Evolutionary conservation across 1,140 invertebrate species (phyloP).

Genomic region (Babylonia areolata): DNA sequence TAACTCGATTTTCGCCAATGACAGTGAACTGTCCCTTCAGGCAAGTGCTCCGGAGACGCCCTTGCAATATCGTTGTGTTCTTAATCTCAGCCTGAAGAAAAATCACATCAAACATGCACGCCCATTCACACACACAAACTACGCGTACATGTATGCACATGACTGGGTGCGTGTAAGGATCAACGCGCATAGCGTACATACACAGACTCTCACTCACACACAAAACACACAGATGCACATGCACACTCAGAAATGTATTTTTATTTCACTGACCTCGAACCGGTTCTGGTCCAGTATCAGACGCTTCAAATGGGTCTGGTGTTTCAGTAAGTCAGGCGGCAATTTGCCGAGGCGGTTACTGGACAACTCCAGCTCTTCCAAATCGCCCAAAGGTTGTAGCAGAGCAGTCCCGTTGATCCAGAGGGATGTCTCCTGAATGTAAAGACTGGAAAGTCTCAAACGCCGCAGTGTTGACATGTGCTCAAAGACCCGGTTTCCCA

Average conservation of each 20-base stretch:
- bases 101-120: not conserved
- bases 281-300: not conserved
- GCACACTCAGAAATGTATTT: too few relatives aligned
- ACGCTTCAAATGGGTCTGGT: not conserved
- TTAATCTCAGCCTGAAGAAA: not conserved
- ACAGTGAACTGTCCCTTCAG: too few relatives aligned
- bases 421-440: not conserved
- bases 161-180: not conserved
- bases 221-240: too few relatives aligned
- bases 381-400: not conserved
- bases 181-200: not conserved
- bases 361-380: slow-evolving; percentile 11
- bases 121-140: not conserved
- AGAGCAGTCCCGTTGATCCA: not conserved
- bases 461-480: slow-evolving; percentile 5
- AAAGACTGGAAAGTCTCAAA: not conserved
- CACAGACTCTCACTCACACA: too few relatives aligned
- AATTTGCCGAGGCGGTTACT: not conserved
- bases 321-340: not conserved
- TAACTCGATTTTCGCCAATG: too few relatives aligned
- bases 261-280: not conserved
- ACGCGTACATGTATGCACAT: not conserved
- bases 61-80: too few relatives aligned
- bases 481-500: not conserved
- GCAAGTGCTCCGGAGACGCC: too few relatives aligned